These are phyloP conservation scores for Temnothorax ravouxi DNA, from an alignment of 2,888 invertebrate genomes.

Conservation along the genomic window DNA sequence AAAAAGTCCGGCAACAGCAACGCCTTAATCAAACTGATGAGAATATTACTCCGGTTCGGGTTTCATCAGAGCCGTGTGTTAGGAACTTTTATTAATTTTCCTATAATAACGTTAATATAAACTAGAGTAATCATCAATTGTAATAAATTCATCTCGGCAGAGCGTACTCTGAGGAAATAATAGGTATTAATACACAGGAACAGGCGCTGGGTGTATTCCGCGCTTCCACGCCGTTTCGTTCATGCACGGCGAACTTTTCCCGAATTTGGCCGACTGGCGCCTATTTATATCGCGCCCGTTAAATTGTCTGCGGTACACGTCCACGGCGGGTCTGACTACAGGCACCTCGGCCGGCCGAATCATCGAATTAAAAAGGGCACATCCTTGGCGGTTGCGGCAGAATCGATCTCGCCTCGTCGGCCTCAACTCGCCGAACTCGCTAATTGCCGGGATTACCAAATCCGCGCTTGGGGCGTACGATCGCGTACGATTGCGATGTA, in stretches of 20 bases:
- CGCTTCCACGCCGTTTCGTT: slow-evolving; percentile 19
- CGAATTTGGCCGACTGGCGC: slow-evolving; percentile 67
- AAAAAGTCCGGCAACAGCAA: not conserved
- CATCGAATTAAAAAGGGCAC: slow-evolving; percentile 60
- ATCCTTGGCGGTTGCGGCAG: slow-evolving; percentile 27
- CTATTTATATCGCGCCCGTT: slow-evolving; percentile 69
- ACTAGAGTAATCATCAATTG: not conserved
- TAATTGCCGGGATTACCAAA: slow-evolving; percentile 44
- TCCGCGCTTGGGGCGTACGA: slow-evolving; percentile 9
- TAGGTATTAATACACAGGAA: slow-evolving; percentile 8
- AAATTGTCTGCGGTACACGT: slow-evolving; percentile 56
- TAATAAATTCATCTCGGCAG: not conserved
- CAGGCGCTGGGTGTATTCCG: not conserved
- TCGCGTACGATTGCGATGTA: slow-evolving; percentile 14
- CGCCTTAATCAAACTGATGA: slow-evolving; percentile 7
- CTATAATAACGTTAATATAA: not conserved
- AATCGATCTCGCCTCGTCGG: slow-evolving; percentile 55
- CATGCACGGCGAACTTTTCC: slow-evolving; percentile 64
- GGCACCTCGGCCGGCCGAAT: slow-evolving; percentile 47
- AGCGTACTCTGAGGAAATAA: not conserved
- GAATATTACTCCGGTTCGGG: not conserved
- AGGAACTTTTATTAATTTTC: slow-evolving; percentile 20
- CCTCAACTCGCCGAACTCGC: slow-evolving; percentile 28
- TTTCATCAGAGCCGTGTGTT: not conserved
- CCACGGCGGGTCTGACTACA: slow-evolving; percentile 32